Evolutionary conservation across 2,113 vertebrate genomes (phyloP).

Genomic region (Melanostigma gelatinosum): DNA sequence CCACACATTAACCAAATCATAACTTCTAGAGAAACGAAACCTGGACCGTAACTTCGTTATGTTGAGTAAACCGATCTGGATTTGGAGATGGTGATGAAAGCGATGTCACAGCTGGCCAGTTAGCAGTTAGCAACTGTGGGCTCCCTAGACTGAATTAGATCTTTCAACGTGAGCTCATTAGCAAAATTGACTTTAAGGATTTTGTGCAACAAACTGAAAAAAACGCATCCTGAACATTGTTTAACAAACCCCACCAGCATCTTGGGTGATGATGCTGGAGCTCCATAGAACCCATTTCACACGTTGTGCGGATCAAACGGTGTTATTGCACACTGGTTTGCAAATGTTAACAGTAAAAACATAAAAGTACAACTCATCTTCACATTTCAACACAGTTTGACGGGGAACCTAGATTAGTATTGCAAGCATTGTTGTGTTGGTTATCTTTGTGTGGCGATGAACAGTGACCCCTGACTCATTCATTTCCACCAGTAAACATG

Average conservation of each 20-base stretch:
- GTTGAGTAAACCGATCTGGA: constrained; percentile 55
- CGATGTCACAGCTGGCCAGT: constrained; percentile 54
- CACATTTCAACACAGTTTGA: constrained; percentile 72
- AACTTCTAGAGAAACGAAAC: constrained; percentile 54
- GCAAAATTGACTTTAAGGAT: neutral
- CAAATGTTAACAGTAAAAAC: constrained; percentile 66
- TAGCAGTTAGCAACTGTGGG: constrained; percentile 57
- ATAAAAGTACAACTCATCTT: constrained; percentile 55
- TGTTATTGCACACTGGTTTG: constrained; percentile 76
- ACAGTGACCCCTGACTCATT: constrained; percentile 43
- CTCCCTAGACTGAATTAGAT: constrained; percentile 53
- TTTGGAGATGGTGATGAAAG: constrained; percentile 58
- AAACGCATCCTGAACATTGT: constrained; percentile 29
- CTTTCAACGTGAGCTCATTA: constrained; percentile 30
- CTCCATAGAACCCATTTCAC: constrained; percentile 45
- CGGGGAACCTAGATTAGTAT: constrained; percentile 58
- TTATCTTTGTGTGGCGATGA: constrained; percentile 58
- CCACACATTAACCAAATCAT: constrained; percentile 77
- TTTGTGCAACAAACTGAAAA: constrained; percentile 49
- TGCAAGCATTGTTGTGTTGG: constrained; percentile 59
- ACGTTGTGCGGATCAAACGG: constrained; percentile 38
- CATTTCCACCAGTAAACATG: constrained; percentile 74
- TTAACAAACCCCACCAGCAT: constrained; percentile 49
- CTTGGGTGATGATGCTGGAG: constrained; percentile 45
- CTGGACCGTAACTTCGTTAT: constrained; percentile 33